Evolutionary conservation across 2,888 invertebrate genomes (phyloP), one percentile per base, ranked within the genome.

Genomic region (Epinotia nisella): DNA sequence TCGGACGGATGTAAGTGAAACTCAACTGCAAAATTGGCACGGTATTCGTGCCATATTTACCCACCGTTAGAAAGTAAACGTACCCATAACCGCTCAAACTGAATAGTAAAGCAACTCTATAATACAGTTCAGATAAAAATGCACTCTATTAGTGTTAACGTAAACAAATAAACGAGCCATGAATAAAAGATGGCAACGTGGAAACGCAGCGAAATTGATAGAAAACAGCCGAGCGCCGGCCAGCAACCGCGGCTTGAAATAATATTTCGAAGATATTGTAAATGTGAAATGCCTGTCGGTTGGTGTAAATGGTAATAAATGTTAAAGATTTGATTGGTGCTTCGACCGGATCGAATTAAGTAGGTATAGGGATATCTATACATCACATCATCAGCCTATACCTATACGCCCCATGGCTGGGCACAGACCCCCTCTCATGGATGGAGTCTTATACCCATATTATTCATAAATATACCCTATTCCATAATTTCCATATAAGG

Each of bases 201-300:
- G 71, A 41, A 56, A n/a, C 64, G 58, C 64, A n/a, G 55, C 4
- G 60, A 71, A 66, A 71, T 71, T 71, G 71, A 71, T 71, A 71
- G 71, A 66, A 60, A 71, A 71, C 66, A 71, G 53, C 41, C 41
- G 41, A 15, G 15, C 24, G 13, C 35, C 9, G 41, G 24, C 24
- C 19, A 41, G 51, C 19, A 11, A 39, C 15, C 21, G 35, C 60
- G 29, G 45, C 60, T 55, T 29, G 35, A 41, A 66, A 66, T 59
- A 59, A 59, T 59, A 39, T 65, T 49, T 15, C 39, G 11, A 15
- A 45, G 49, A 29, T 13, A 56, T 60, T 69, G 60, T 39, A 60
- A 51, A 60, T 60, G 60, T 51, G n/a, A 64, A 64, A 35, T 35
- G n/a, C 15, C 35, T 19, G 19, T 35, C 17, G 15, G 53, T 15